Conservation (phyloP, 30 jellyfish, hydroid and myxozoan species). For the Aurelia sp. region DNA sequence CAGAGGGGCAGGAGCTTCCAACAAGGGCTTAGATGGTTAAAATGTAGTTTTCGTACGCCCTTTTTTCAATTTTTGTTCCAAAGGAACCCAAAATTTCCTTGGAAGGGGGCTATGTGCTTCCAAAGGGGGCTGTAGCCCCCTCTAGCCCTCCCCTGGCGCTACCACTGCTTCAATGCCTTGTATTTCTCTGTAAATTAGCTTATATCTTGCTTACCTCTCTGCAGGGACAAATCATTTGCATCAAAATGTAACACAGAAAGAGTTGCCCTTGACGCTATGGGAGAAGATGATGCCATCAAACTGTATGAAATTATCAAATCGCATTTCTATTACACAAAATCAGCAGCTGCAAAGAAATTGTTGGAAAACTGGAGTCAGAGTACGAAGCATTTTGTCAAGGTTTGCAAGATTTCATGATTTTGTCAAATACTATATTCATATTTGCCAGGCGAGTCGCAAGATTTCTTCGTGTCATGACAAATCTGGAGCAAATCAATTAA, state of each 20-base stretch:
- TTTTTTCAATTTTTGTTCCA: no score
- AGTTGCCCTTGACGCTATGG: slow-evolving; percentile 52
- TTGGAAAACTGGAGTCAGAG: slow-evolving; percentile 65
- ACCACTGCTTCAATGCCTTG: no score
- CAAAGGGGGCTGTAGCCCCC: no score
- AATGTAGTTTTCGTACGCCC: no score
- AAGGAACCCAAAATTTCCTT: no score
- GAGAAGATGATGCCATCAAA: slow-evolving; percentile 49
- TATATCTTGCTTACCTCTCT: background rate
- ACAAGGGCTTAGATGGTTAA: no score
- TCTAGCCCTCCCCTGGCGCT: no score
- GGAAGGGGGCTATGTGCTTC: no score
- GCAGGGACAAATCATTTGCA: slow-evolving; percentile 31
- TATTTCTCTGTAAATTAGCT: background rate
- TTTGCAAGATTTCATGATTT: background rate
- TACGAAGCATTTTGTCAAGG: slow-evolving; percentile 69
- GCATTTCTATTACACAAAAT: slow-evolving; percentile 59
- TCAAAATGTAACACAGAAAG: slow-evolving; percentile 61
- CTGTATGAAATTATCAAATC: slow-evolving; percentile 52
- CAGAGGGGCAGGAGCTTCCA: no score
- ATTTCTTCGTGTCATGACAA: no score
- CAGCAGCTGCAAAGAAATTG: slow-evolving; percentile 65
- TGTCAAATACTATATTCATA: background rate
- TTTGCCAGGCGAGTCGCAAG: no score
- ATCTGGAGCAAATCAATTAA: no score